Evolutionary conservation across 2,888 invertebrate genomes (phyloP).

Genomic region (Eristalinus sepulchralis): DNA sequence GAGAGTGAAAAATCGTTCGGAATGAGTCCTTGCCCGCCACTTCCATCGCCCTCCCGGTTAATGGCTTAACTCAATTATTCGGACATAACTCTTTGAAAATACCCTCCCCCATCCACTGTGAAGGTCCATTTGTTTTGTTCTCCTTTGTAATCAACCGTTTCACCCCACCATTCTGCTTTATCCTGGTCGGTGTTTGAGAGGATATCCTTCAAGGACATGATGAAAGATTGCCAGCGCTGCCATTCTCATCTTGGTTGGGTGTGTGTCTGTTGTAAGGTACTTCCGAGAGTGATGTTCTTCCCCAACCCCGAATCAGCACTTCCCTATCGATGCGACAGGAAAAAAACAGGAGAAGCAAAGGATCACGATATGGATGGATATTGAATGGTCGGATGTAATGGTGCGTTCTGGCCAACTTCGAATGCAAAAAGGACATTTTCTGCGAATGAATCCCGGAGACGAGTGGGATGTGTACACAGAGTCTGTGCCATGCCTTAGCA

Average conservation of each 20-base stretch:
- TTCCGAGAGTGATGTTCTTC: too few species aligned
- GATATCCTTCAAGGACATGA: constrained; percentile 40
- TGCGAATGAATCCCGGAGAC: not conserved
- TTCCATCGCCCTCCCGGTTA: constrained; percentile 6
- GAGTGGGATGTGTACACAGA: not conserved
- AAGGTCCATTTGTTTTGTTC: constrained; percentile 17
- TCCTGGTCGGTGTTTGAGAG: constrained; percentile 47
- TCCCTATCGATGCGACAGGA: not conserved
- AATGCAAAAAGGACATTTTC: not conserved
- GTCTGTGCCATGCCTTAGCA: not conserved
- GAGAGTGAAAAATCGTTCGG: constrained; percentile 13
- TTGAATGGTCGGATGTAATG: not conserved
- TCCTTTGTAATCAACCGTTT: constrained; percentile 32
- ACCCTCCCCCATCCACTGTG: not conserved
- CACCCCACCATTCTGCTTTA: not conserved
- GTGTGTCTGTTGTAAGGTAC: not conserved
- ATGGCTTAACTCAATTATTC: constrained; percentile 67
- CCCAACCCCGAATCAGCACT: not conserved
- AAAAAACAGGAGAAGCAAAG: not conserved
- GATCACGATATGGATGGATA: not conserved
- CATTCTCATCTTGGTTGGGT: constrained; percentile 17
- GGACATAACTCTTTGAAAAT: constrained; percentile 64
- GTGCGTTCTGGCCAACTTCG: not conserved
- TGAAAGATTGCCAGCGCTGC: constrained; percentile 35
- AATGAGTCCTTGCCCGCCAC: constrained; percentile 7